Base-by-base conservation (phyloP, 2,113 vertebrate species). In the Archocentrus centrarchus region DNA sequence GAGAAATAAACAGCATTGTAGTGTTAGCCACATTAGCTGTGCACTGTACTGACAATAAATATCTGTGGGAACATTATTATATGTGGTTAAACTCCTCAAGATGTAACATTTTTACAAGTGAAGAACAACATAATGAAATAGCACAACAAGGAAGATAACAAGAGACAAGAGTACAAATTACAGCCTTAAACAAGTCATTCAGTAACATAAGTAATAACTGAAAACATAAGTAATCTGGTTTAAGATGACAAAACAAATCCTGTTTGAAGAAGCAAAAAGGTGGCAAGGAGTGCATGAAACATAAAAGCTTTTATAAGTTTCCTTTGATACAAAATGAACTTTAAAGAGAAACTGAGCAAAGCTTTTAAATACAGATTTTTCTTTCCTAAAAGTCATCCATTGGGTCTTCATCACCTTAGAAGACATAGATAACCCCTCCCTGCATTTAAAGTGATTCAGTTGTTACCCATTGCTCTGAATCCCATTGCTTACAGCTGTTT, bases 141-240 rank as follows among this genome's bases (percentile, higher is more conserved):
- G 18, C 68, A 73, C 47, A 32, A n/a, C 47, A 55, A 55, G 53
- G 68, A 70, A 50, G 50, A 70, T 5, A 47, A 53, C 17, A 55
- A 73, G 68, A 55, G 32, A 73, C 2, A 0, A 0, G 24, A 53
- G 32, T 32, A 53, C 44, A 53, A 53, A 32, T 73, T 55, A 18
- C 11, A 73, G 32, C 66, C 27, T 73, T 53, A 14, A n/a, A 53
- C 6, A n/a, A 73, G n/a, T 73, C 66, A 35, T 6, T 70, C 41
- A n/a, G 17, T 3, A n/a, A 53, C 3, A 53, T 44, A 73, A 53
- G 66, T 27, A 27, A 2, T 27, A 27, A 32, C 27, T 73, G 47
- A 35, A 73, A 73, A 30, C 68, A 55, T 32, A 73, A 73, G 68
- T 35, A 55, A 73, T 73, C 44, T 73, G 18, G 68, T 55, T 55